Evolutionary conservation across 2,113 vertebrate species (phyloP).

Genomic region (Amphiprion percula): DNA sequence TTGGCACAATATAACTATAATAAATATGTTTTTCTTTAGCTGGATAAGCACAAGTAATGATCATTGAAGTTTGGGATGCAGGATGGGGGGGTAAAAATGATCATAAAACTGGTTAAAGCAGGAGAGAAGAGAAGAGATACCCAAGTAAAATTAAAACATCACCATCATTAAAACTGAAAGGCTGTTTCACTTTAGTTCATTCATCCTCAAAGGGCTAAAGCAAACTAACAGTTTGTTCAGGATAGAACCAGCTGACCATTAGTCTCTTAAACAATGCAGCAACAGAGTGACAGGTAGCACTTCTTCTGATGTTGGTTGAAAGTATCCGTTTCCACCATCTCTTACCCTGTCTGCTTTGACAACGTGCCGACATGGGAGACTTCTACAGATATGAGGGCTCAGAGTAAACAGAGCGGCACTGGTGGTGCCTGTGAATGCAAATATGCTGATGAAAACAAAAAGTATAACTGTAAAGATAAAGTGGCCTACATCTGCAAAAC

Average conservation of each 20-base stretch:
- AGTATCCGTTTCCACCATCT: conserved; percentile 35
- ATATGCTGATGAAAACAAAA: conserved; percentile 9
- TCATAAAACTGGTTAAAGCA: background rate
- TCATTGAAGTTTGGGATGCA: background rate
- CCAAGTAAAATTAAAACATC: no score
- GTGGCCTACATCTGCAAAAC: background rate
- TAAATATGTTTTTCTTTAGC: background rate
- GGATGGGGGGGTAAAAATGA: background rate
- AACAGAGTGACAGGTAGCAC: conserved; percentile 10
- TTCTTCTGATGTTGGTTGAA: background rate
- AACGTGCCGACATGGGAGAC: conserved; percentile 14
- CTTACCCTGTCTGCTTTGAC: conserved; percentile 31
- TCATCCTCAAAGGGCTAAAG: background rate
- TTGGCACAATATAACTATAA: background rate
- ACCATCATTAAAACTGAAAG: background rate
- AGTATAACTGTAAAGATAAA: background rate
- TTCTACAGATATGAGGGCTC: conserved; percentile 10
- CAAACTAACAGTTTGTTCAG: conserved; percentile 2
- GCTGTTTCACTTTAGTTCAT: background rate
- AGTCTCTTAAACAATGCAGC: background rate
- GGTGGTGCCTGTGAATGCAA: conserved; percentile 1
- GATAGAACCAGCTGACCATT: background rate
- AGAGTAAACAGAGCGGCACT: conserved; percentile 34
- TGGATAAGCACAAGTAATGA: background rate
- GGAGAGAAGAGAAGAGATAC: background rate